A percentile compares a stretch with the other conserved stretches of the same genome.
Evolutionary conservation across 2,888 invertebrate species (phyloP).

Genomic region (Morinoia aosen): DNA sequence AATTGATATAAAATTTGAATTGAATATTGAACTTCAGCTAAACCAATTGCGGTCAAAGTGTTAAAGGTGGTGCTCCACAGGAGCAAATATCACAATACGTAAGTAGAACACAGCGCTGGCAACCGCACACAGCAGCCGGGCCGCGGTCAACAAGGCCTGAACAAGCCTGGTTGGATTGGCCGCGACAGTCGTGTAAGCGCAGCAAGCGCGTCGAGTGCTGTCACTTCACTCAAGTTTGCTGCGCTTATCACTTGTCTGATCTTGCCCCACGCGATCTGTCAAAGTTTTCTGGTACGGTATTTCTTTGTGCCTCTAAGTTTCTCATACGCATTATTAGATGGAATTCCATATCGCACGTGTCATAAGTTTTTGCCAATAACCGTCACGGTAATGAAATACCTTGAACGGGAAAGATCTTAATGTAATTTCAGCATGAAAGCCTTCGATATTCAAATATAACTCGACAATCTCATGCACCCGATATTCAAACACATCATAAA

Average conservation of each 20-base stretch:
- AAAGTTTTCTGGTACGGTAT: neutral
- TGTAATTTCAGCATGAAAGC: neutral
- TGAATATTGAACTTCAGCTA: too few relatives aligned
- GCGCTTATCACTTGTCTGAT: neutral
- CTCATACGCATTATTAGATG: neutral
- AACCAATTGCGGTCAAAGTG: too few relatives aligned
- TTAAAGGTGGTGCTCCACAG: too few relatives aligned
- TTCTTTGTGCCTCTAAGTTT: neutral
- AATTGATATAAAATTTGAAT: too few relatives aligned
- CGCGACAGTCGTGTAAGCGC: neutral
- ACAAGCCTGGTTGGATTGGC: neutral
- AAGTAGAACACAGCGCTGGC: neutral
- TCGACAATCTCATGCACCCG: neutral
- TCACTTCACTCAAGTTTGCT: neutral
- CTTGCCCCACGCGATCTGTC: neutral
- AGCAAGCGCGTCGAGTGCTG: neutral
- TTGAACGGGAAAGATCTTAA: neutral
- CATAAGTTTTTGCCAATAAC: too few relatives aligned
- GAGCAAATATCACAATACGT: neutral
- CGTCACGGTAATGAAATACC: too few relatives aligned
- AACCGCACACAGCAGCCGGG: neutral
- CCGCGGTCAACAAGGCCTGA: neutral
- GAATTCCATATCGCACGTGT: too few relatives aligned
- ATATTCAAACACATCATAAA: neutral
- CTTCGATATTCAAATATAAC: neutral